Conservation (phyloP, 2,888 invertebrate genomes). For the Endomychus coccineus region DNA sequence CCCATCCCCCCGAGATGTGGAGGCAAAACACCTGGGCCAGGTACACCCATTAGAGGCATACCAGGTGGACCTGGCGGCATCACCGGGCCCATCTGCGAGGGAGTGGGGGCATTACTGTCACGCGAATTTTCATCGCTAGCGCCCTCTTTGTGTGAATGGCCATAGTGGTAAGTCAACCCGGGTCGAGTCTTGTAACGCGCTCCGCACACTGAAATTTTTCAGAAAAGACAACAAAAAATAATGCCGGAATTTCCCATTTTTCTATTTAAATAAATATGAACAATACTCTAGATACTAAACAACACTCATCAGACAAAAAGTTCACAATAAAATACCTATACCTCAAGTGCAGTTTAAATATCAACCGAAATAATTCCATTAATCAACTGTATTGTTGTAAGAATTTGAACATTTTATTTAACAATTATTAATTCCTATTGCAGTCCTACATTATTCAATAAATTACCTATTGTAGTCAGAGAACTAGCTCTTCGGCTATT, state of each 20-base stretch:
- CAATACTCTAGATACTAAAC: too few relatives aligned
- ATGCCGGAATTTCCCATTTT: slow-evolving; percentile 7
- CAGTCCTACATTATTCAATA: too few relatives aligned
- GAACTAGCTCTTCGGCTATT: too few relatives aligned
- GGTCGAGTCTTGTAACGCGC: slow-evolving; percentile 95
- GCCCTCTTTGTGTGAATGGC: slow-evolving; percentile 75
- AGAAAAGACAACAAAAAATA: slow-evolving; percentile 11
- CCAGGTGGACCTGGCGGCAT: slow-evolving; percentile 37
- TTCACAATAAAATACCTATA: too few relatives aligned
- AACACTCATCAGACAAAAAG: too few relatives aligned
- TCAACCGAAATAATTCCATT: too few relatives aligned
- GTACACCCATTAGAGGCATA: slow-evolving; percentile 20
- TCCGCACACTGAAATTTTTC: slow-evolving; percentile 72
- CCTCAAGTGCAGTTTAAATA: too few relatives aligned
- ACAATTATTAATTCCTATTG: too few relatives aligned
- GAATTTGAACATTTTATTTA: too few relatives aligned
- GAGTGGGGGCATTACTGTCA: slow-evolving; percentile 41
- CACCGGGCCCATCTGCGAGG: slow-evolving; percentile 40
- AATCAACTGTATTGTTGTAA: too few relatives aligned
- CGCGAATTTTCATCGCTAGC: slow-evolving; percentile 46
- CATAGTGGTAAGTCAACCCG: slow-evolving; percentile 92
- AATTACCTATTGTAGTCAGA: too few relatives aligned
- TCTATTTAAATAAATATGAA: too few relatives aligned
- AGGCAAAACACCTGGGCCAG: slow-evolving; percentile 25
- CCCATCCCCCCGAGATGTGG: slow-evolving; percentile 24